These are phyloP conservation scores for Drosophila monieri DNA, from an alignment of 2,888 invertebrate genomes.

Conservation along the genomic window DNA sequence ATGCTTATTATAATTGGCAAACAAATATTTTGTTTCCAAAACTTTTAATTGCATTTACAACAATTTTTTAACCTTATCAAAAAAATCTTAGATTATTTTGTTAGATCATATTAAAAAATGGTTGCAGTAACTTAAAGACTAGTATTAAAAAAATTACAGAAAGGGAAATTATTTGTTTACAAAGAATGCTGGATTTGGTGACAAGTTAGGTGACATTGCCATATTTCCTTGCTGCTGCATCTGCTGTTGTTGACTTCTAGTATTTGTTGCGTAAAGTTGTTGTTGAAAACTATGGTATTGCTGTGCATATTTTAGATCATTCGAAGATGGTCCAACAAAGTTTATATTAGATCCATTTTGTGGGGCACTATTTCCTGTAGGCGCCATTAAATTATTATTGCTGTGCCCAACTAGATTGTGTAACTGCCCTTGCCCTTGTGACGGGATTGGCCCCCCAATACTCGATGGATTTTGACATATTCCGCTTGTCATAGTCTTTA, in stretches of 20 bases:
- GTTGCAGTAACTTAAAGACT: conserved; percentile 47
- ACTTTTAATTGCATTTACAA: conserved; percentile 13
- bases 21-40: conserved; percentile 2
- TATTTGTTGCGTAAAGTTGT: conserved; percentile 95
- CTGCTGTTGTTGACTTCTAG: conserved; percentile 86
- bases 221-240: conserved; percentile 61
- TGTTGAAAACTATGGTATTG: conserved; percentile 98
- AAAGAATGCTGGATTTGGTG: conserved; percentile 83
- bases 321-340: conserved; percentile 93
- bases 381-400: conserved; percentile 43
- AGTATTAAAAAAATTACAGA: conserved; percentile 36
- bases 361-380: conserved; percentile 17
- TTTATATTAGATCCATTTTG: conserved; percentile 47
- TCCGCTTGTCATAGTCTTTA: conserved; percentile 52
- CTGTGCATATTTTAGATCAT: conserved; percentile 96
- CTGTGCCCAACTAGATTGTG: conserved; percentile 50
- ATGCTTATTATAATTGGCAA: neutral
- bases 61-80: conserved; percentile 6
- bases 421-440: conserved; percentile 50
- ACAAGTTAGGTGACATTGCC: conserved; percentile 72
- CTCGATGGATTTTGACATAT: conserved; percentile 57
- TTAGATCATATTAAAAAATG: conserved; percentile 22
- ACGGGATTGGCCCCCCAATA: conserved; percentile 47
- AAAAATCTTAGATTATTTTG: conserved; percentile 1
- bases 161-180: conserved; percentile 78